phyloP scores from a whole-genome alignment of 2,888 invertebrate species.

The Macropis europaea region DNA sequence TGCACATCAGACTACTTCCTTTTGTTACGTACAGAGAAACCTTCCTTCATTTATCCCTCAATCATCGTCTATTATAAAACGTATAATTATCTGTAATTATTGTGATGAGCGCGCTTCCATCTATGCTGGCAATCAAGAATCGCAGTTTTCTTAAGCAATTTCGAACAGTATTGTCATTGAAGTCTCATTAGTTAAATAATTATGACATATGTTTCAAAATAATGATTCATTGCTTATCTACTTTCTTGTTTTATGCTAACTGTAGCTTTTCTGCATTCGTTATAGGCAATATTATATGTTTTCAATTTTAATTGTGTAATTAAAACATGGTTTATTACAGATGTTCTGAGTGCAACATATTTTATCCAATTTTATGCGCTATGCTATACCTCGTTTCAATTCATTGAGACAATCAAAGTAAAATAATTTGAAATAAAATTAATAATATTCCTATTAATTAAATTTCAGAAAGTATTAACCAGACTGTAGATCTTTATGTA shows the following conservation, averaged over 20 bases:
- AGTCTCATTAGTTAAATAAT: not conserved
- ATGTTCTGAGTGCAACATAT: too few species aligned
- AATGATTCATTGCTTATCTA: not conserved
- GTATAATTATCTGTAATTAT: conserved; percentile 3
- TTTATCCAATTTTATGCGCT: too few species aligned
- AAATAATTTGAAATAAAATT: not conserved
- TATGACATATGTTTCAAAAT: not conserved
- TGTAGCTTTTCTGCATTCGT: too few species aligned
- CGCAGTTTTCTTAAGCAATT: not conserved
- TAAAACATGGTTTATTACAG: too few species aligned
- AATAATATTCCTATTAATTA: not conserved
- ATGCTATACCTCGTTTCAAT: too few species aligned
- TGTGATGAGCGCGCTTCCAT: not conserved
- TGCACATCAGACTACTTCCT: conserved; percentile 1
- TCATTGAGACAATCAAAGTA: too few species aligned
- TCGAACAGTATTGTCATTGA: not conserved
- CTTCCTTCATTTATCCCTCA: not conserved
- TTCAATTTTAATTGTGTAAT: too few species aligned
- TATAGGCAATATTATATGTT: too few species aligned
- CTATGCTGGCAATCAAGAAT: not conserved
- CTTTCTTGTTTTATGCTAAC: too few species aligned
- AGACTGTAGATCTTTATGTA: too few species aligned
- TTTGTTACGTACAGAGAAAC: not conserved
- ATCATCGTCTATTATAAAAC: not conserved
- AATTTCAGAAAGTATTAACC: not conserved